Percentiles rank a stretch among this genome's conserved stretches.
These are phyloP conservation scores for Rutpela maculata DNA, from an alignment of 2,888 invertebrate genomes.

Conservation along the genomic window DNA sequence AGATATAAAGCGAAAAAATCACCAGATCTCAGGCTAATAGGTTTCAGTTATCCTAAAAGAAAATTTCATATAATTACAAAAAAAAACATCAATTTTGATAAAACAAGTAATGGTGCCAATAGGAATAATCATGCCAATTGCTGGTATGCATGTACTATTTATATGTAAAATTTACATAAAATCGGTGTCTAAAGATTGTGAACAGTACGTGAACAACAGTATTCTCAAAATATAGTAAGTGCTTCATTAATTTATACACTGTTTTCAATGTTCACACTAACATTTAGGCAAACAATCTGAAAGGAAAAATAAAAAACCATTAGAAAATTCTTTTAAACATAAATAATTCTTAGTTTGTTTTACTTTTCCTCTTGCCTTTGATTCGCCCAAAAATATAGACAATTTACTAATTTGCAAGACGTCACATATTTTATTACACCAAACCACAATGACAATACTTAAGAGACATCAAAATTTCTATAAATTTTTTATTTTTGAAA, in stretches of 20 bases:
- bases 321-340: neutral
- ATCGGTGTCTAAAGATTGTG: slow-evolving; percentile 11
- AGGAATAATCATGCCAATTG: slow-evolving; percentile 29
- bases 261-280: neutral
- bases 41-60: neutral
- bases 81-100: neutral
- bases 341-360: neutral
- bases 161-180: slow-evolving; percentile 6
- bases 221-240: neutral
- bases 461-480: slow-evolving; percentile 8
- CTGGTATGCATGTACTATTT: slow-evolving; percentile 11
- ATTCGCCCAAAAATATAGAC: neutral
- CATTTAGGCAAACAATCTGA: slow-evolving; percentile 1
- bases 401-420: slow-evolving; percentile 18
- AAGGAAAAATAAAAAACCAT: slow-evolving; percentile 1
- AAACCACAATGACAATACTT: neutral
- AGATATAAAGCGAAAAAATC: no score
- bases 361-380: neutral
- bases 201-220: neutral
- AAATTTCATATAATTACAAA: neutral
- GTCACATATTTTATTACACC: slow-evolving; percentile 8
- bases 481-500: neutral
- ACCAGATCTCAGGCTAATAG: no score
- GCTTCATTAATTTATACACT: neutral
- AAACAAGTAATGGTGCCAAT: slow-evolving; percentile 16